Base-by-base conservation (phyloP, 2,797 vertebrate species). In the Gymnoscopelus microlampas region DNA sequence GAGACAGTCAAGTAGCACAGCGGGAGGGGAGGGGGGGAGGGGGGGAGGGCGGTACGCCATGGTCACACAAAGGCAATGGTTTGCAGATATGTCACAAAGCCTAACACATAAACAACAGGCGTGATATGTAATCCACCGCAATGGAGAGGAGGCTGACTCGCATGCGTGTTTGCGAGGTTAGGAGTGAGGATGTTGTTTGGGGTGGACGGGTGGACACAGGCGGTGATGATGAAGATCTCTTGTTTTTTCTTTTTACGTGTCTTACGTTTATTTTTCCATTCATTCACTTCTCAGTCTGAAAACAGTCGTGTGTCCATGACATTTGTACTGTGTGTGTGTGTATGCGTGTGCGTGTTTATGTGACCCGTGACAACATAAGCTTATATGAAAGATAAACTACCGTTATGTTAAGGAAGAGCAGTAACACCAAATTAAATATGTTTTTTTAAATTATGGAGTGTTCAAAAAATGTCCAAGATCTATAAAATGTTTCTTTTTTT, bases 1-100 rank as follows among this genome's bases (percentile, higher is more conserved):
- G 70, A 85, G 73, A 90, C 76, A 53, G 71, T 83, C 68, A 87
- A 87, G 78, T 81, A 79, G 85, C 86, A 90, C 85, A 78, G 87
- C 80, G 35, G 83, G 76, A 80, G 77, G 63, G 19, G 3, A 80
- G 26, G 26, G 26, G 26, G 3, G 9, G 8, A 2, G 26, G 26
- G 3, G 26, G 26, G 26, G 3, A 8, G 39, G 39, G 39, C 8
- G 19, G 19, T 75, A 47, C 65, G 79, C 81, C 68, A 63, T 74
- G 77, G 74, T 83, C 85, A 82, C 87, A 89, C 86, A 84, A 51
- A 53, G 39, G 85, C 84, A 78, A 84, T 75, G 83, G 82, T 3
- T 3, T 85, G 87, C 81, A 71, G 89, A 91, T 91, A 90, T 89
- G 88, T 87, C 82, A 91, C 91, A 89, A 77, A 88, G 88, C 85